phyloP scores from a whole-genome alignment of 2,113 vertebrate species.

The Alaudala cheleensis region DNA sequence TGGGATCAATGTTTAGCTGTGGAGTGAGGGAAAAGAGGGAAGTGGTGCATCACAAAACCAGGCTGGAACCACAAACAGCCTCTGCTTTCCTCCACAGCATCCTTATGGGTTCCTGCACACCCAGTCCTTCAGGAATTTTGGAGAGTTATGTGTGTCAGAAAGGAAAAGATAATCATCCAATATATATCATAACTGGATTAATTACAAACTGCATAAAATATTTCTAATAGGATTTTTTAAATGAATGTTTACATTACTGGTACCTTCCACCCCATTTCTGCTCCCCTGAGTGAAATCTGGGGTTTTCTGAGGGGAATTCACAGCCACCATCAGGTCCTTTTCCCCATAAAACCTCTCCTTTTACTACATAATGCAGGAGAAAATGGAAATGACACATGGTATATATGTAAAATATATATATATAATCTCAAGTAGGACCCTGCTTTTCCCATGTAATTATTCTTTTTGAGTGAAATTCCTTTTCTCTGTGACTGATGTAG shows the following conservation, averaged over 20 bases:
- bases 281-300: background rate
- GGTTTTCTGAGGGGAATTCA: background rate
- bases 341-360: background rate
- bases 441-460: background rate
- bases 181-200: accelerated
- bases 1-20: background rate
- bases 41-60: background rate
- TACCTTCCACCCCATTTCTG: background rate
- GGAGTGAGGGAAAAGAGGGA: background rate
- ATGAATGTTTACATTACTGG: background rate
- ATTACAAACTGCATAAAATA: background rate
- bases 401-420: background rate
- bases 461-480: background rate
- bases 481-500: background rate
- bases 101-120: background rate
- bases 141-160: background rate
- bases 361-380: background rate
- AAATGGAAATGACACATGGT: background rate
- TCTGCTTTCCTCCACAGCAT: background rate
- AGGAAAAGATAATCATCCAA: background rate
- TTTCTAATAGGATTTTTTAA: background rate
- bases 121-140: background rate
- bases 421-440: background rate
- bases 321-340: background rate
- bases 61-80: background rate